Evolutionary conservation across 2,888 invertebrate species (phyloP).

Genomic region (Hyles lineata): DNA sequence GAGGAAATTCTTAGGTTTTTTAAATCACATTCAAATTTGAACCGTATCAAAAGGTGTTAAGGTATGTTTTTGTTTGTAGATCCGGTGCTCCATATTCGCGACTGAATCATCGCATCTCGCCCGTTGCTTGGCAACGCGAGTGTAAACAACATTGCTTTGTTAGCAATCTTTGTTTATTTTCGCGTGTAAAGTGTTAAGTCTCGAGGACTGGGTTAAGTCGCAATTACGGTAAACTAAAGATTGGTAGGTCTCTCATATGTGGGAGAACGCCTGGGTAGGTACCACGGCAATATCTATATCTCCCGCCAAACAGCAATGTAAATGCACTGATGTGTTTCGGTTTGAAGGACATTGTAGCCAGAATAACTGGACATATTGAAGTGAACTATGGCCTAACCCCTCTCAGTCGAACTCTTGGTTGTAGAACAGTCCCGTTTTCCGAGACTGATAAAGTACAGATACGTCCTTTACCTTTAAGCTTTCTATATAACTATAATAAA

Average conservation of each 20-base stretch:
- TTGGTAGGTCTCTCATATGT: too few species aligned
- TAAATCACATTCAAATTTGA: background rate
- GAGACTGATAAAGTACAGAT: too few species aligned
- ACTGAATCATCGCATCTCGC: constrained; percentile 18
- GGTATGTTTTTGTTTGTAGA: background rate
- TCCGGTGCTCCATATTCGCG: constrained; percentile 5
- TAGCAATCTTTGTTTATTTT: constrained; percentile 13
- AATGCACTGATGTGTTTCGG: too few species aligned
- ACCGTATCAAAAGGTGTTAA: background rate
- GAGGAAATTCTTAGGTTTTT: too few species aligned
- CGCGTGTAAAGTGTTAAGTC: background rate
- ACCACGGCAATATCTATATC: too few species aligned
- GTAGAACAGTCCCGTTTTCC: too few species aligned
- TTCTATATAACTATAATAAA: background rate
- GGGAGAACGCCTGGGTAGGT: too few species aligned
- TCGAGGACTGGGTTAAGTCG: background rate
- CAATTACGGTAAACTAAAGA: background rate
- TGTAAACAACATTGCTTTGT: constrained; percentile 21
- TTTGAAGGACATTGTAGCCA: too few species aligned
- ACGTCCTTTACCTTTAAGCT: background rate
- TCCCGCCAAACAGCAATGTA: too few species aligned
- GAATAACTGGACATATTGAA: too few species aligned
- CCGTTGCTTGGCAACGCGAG: constrained; percentile 20
- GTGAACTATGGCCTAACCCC: background rate
- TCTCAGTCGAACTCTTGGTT: too few species aligned